Evolutionary conservation across 35 echinoderm and acorn worm genomes (phyloP), one percentile per base, ranked within the genome.

Genomic region (Diadema setosum): DNA sequence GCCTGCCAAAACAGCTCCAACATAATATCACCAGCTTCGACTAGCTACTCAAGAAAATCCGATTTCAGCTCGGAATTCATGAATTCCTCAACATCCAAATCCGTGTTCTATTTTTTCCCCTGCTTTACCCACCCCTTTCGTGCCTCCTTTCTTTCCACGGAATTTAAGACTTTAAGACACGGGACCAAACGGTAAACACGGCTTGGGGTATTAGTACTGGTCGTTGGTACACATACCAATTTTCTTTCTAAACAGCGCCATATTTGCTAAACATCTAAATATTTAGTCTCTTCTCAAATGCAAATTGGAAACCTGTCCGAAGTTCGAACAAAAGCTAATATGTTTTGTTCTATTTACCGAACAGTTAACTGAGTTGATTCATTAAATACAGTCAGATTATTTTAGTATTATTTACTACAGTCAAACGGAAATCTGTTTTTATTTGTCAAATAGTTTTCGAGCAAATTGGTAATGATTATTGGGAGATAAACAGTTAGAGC

Each of bases 241-340:
- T 78, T 43, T 78, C 73, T 78, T 78, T 6, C 14, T 11, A n/a
- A 44, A 41, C 17, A 9, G 27, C 17, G 25, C 39, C 63, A 21
- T 78, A 78, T 78, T 78, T 78, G 73, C 73, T 24, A 78, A 78
- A 78, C 73, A 78, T 78, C 40, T 78, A 44, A 78, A 78, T 78
- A 36, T 78, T 78, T 78, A 41, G 33, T 12, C 37, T 78, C 44
- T 42, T 41, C 39, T 7, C 30, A 35, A 78, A 78, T 78, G 39
- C 40, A 78, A 78, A 78, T 78, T 6, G 73, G 73, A 43, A 78
- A 78, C 39, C 39, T 8, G 73, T 35, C 73, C 73, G 73, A 78
- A 78, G 73, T 78, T 78, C 73, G 73, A 78, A 78, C 73, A 78
- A 78, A n/a, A 78, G 73, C 73, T 78, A 78, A 78, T 78, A 78